Conservation (phyloP, 1,140 invertebrate species). For the Drosophila tropicalis region DNA sequence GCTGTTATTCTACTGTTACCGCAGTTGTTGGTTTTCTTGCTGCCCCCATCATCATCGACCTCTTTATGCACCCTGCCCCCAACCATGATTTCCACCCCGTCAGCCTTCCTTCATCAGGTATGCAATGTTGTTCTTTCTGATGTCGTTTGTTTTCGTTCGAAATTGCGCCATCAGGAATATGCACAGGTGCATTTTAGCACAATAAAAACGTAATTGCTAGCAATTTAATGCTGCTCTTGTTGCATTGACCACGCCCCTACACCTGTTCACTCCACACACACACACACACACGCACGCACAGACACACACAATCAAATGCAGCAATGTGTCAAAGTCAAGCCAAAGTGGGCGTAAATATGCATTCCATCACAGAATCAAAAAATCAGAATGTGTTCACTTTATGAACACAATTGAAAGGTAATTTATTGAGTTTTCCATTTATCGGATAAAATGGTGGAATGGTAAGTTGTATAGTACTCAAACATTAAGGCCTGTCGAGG, state of each 20-base stretch:
- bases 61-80: neutral
- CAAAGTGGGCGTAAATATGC: constrained; percentile 22
- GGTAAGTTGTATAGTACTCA: neutral
- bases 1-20: constrained; percentile 74
- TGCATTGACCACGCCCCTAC: constrained; percentile 28
- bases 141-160: constrained; percentile 81
- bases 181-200: constrained; percentile 82
- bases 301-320: neutral
- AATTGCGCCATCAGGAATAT: constrained; percentile 82
- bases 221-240: constrained; percentile 78
- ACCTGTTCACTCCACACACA: constrained; percentile 13
- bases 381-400: constrained; percentile 34
- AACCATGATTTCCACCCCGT: neutral
- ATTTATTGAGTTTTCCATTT: constrained; percentile 41
- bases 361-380: constrained; percentile 39
- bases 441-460: neutral
- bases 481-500: neutral
- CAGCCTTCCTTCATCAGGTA: constrained; percentile 21
- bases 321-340: constrained; percentile 45
- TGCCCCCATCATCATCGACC: constrained; percentile 23
- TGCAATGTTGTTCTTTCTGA: constrained; percentile 79
- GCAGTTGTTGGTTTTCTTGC: constrained; percentile 75
- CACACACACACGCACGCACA: neutral
- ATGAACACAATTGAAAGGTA: constrained; percentile 68
- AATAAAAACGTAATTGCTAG: constrained; percentile 81